These are phyloP conservation scores for Mythimna vitellina DNA, from an alignment of 2,888 invertebrate species.

Conservation along the genomic window DNA sequence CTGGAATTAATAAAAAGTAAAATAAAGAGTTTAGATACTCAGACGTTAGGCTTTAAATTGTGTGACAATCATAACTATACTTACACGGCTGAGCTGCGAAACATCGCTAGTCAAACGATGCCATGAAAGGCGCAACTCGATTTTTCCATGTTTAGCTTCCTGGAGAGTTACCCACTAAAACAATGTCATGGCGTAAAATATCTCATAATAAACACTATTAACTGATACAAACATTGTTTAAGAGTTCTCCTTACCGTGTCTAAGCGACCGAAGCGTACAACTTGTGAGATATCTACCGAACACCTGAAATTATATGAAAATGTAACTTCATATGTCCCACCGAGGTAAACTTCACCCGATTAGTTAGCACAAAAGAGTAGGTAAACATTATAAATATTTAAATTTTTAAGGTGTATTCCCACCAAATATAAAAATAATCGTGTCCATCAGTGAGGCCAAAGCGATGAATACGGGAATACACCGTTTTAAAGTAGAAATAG, in stretches of 20 bases:
- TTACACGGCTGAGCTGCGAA: conserved; percentile 94
- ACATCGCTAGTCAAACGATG: conserved; percentile 94
- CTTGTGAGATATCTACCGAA: conserved; percentile 86
- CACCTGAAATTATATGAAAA: conserved; percentile 76
- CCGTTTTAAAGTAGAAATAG: conserved; percentile 9
- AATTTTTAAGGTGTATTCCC: conserved; percentile 24
- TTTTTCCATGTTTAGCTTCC: conserved; percentile 98
- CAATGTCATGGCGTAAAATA: conserved; percentile 9
- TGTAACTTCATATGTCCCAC: conserved; percentile 6
- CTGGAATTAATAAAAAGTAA: conserved; percentile 77
- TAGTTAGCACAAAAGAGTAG: conserved; percentile 45
- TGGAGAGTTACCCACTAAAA: conserved; percentile 98
- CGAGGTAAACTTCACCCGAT: conserved; percentile 5
- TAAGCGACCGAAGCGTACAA: conserved; percentile 84
- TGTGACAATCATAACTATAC: conserved; percentile 67
- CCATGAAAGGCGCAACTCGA: conserved; percentile 98
- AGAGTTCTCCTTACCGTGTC: conserved; percentile 81
- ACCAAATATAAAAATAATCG: background rate
- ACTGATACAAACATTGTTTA: background rate
- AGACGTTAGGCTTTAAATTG: background rate
- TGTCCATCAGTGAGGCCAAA: background rate
- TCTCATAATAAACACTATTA: background rate
- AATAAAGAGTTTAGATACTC: too few relatives aligned
- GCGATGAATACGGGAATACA: conserved; percentile 13
- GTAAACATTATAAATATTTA: conserved; percentile 10